Percentiles rank a stretch among this genome's conserved stretches.
Evolutionary conservation across 2,797 vertebrate species (phyloP).

Genomic region (Hemibagrus guttatus): DNA sequence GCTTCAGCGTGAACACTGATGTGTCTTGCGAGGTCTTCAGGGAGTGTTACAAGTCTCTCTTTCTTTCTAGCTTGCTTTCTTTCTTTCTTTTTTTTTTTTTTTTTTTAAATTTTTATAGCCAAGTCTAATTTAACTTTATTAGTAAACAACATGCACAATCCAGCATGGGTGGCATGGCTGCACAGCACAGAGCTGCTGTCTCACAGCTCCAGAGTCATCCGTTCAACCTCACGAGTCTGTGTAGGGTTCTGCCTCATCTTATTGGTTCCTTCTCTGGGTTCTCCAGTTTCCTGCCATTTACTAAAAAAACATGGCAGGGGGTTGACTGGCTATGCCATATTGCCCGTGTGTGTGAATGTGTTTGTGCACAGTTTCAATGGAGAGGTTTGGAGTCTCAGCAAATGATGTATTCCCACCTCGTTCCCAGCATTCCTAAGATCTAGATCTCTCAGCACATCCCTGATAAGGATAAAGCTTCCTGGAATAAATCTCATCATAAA

Average conservation of each 20-base stretch:
- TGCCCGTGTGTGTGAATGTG: not conserved
- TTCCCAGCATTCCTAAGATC: not conserved
- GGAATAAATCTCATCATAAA: not conserved
- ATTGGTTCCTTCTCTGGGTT: not conserved
- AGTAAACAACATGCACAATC: not conserved
- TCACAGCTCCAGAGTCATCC: not conserved
- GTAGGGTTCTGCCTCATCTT: not conserved
- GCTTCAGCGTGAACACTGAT: constrained; percentile 50
- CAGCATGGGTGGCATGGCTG: not conserved
- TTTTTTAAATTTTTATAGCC: too few relatives aligned
- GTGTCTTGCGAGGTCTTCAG: constrained; percentile 46
- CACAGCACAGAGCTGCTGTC: not conserved
- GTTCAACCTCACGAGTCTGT: not conserved
- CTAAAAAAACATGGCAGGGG: not conserved
- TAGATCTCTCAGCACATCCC: not conserved
- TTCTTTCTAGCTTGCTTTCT: not conserved
- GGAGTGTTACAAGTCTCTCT: constrained; percentile 46
- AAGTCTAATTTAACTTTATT: not conserved
- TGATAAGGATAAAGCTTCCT: not conserved
- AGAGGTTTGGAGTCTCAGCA: not conserved
- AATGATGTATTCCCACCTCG: not conserved
- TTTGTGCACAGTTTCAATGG: not conserved
- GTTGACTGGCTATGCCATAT: not conserved
- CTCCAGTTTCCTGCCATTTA: not conserved
- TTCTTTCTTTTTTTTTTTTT: not conserved